Conservation (phyloP, 2,888 invertebrate genomes). For the Neoitamus cyanurus region DNA sequence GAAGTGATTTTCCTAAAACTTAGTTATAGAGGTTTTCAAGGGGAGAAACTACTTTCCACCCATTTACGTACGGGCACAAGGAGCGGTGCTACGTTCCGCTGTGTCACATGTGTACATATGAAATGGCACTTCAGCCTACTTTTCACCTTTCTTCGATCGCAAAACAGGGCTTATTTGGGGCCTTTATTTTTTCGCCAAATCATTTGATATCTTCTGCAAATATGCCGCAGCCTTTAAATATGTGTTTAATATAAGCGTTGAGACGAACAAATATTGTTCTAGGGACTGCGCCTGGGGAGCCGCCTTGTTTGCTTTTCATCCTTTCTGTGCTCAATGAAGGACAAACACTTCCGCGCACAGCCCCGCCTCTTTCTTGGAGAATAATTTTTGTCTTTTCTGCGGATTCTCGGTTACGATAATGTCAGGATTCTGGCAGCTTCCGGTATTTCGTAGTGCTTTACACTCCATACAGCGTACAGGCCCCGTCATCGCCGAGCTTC, state of each 20-base stretch:
- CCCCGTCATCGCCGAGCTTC: neutral
- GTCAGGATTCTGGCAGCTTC: slow-evolving; percentile 31
- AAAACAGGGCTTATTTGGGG: neutral
- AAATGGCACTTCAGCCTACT: neutral
- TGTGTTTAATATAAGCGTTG: slow-evolving; percentile 21
- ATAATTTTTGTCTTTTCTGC: slow-evolving; percentile 40
- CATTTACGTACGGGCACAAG: neutral
- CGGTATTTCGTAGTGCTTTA: neutral
- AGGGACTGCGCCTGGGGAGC: neutral
- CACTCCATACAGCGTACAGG: neutral
- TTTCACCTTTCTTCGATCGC: neutral
- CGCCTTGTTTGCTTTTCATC: slow-evolving; percentile 7
- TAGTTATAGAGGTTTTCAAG: neutral
- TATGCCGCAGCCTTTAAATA: slow-evolving; percentile 5
- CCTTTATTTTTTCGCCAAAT: neutral
- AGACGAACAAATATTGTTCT: slow-evolving; percentile 7
- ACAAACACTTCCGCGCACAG: slow-evolving; percentile 20
- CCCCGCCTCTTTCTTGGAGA: neutral
- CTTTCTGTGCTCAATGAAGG: slow-evolving; percentile 24
- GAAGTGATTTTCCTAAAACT: neutral
- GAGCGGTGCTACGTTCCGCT: neutral
- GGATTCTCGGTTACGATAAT: slow-evolving; percentile 25
- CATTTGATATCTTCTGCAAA: slow-evolving; percentile 29
- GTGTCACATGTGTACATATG: neutral
- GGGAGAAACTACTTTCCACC: neutral